Base-by-base conservation (phyloP, 1,140 invertebrate species). In the Dendrolimus kikuchii region DNA sequence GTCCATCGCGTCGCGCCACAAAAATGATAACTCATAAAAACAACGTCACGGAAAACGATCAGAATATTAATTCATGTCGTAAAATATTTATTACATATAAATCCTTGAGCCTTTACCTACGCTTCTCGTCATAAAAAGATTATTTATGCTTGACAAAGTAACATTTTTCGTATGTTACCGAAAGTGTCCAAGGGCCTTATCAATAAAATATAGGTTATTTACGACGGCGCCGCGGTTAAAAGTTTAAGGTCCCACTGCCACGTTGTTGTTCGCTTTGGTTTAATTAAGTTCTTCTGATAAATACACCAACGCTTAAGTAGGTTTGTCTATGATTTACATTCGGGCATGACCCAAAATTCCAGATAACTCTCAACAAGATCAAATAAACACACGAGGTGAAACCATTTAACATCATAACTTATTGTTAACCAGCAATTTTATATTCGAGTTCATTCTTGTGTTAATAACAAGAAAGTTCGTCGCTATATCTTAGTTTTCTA, bases 61-160 rank as follows among this genome's bases (percentile, higher is more conserved):
- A 65, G 83, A 84, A 86, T 86, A 86, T 86, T 84, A 86, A 86
- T 86, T 86, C 77, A 74, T 76, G 78, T 84, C 83, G 83, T 86
- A 84, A 86, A 86, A 86, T 82, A 86, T 86, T 86, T 86, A 86
- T 86, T 82, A 53, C 81, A 74, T 86, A 86, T 86, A 86, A 86
- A 86, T 86, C 83, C 83, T 86, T 86, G 80, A 84, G 80, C 77
- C 77, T 82, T 84, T 86, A 82, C 83, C 77, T 84, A 86, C 81
- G 83, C 78, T 79, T 77, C 76, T 72, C 77, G 77, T 86, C 81
- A 86, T 86, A 86, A 86, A 86, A 86, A 84, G 78, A 86, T 84
- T 83, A 86, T 86, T 85, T 86, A 86, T 85, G 81, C 68, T 68
- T 65, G 70, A 85, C 74, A 81, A 85, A 74, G 81, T 83, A 81